Evolutionary conservation across 1,140 invertebrate species (phyloP).

Genomic region (Bombus confusus): DNA sequence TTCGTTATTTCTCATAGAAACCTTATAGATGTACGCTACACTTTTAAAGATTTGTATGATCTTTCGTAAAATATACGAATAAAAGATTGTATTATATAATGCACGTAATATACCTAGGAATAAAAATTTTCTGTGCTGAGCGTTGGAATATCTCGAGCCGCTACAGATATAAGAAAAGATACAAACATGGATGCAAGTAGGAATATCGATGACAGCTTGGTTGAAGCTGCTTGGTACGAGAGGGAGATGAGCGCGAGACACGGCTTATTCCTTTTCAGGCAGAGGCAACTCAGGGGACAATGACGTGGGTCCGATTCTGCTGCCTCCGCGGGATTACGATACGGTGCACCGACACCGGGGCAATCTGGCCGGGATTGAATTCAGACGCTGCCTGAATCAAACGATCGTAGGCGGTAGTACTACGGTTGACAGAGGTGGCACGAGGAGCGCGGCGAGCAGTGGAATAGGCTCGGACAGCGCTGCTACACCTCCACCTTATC

Average conservation of each 20-base stretch:
- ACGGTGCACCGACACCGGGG: conserved; percentile 92
- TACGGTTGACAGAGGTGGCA: conserved; percentile 77
- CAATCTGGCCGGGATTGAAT: conserved; percentile 91
- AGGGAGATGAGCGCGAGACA: neutral
- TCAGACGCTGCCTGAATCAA: conserved; percentile 87
- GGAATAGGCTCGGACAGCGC: conserved; percentile 95
- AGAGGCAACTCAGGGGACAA: conserved; percentile 78
- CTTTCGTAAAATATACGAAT: too few species aligned
- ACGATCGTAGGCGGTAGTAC: conserved; percentile 86
- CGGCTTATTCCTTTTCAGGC: conserved; percentile 58
- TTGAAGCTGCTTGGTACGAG: neutral
- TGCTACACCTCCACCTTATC: conserved; percentile 86
- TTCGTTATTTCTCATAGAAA: too few species aligned
- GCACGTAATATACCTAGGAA: too few species aligned
- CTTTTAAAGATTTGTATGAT: too few species aligned
- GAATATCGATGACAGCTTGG: neutral
- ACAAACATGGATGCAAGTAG: too few species aligned
- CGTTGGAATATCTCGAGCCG: too few species aligned
- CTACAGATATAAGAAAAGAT: too few species aligned
- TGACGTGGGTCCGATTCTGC: conserved; percentile 89
- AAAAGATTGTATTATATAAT: too few species aligned
- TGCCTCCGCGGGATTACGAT: conserved; percentile 97
- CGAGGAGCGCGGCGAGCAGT: conserved; percentile 82
- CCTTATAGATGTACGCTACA: too few species aligned
- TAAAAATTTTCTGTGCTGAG: too few species aligned